A percentile compares a stretch with the other conserved stretches of the same genome.
These are phyloP conservation scores for Coenonympha arcania DNA, from an alignment of 2,888 invertebrate species.

Conservation along the genomic window DNA sequence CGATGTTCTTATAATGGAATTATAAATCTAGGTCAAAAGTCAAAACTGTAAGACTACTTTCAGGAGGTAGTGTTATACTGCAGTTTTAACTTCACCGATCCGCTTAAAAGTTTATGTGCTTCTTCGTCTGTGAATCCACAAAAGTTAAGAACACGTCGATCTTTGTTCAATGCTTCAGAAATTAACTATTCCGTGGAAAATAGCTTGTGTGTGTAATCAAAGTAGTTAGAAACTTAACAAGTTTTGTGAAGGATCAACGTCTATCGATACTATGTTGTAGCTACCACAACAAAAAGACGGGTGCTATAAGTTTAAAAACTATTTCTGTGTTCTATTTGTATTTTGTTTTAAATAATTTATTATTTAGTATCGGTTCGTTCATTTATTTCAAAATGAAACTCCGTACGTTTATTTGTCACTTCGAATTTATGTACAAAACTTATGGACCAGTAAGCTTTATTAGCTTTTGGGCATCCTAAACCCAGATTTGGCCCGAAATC, in stretches of 20 bases:
- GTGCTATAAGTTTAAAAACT: too few species aligned
- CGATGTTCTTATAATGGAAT: too few species aligned
- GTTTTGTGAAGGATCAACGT: neutral
- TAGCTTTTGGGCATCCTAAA: constrained; percentile 1
- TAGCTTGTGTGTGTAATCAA: neutral
- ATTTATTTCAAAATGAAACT: too few species aligned
- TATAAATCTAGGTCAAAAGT: too few species aligned
- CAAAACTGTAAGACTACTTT: neutral
- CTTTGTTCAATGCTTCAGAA: neutral
- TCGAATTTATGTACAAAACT: neutral
- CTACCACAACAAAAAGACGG: too few species aligned
- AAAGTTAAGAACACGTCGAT: neutral
- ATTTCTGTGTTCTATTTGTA: too few species aligned
- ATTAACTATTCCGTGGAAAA: neutral
- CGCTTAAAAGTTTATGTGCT: neutral
- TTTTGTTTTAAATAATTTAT: too few species aligned
- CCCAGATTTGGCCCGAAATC: constrained; percentile 13
- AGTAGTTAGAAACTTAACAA: too few species aligned
- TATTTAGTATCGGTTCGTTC: too few species aligned
- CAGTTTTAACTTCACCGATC: neutral
- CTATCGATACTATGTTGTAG: neutral
- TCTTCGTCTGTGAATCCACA: neutral
- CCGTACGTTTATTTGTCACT: neutral
- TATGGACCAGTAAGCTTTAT: neutral
- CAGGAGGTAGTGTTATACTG: neutral